A percentile compares a stretch with the other conserved stretches of the same genome.
These are phyloP conservation scores for Brachycybe producta DNA, from an alignment of 2,888 invertebrate species.

Conservation along the genomic window DNA sequence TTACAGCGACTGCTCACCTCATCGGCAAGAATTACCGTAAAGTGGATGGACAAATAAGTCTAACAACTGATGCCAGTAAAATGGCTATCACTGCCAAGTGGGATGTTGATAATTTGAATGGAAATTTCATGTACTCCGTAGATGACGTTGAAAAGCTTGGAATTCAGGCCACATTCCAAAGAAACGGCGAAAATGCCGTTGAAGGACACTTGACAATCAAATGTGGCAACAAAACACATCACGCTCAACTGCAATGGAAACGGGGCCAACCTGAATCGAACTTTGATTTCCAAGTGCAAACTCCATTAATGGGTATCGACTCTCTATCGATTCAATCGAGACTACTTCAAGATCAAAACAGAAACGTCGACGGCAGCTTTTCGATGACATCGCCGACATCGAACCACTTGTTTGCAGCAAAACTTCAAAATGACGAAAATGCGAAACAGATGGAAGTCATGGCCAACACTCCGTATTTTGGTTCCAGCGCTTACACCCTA, in stretches of 20 bases:
- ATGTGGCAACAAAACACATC: not conserved
- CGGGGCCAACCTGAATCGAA: not conserved
- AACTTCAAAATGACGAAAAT: not conserved
- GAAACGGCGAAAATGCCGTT: too few relatives aligned
- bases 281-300: conserved; percentile 1
- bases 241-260: not conserved
- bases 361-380: not conserved
- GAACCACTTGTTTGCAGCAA: not conserved
- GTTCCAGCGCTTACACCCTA: not conserved
- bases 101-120: too few relatives aligned
- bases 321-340: conserved; percentile 1
- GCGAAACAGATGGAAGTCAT: not conserved
- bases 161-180: too few relatives aligned
- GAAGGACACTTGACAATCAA: not conserved
- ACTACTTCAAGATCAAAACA: not conserved
- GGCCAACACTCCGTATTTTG: conserved; percentile 7
- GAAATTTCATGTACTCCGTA: too few relatives aligned
- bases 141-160: too few relatives aligned
- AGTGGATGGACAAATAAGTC: too few relatives aligned
- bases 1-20: too few relatives aligned
- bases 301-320: conserved; percentile 6
- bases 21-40: too few relatives aligned
- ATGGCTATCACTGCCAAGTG: too few relatives aligned
- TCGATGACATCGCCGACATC: not conserved
- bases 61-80: too few relatives aligned